phyloP scores from a whole-genome alignment of 2,113 vertebrate genomes.

The Penelope pileata region DNA sequence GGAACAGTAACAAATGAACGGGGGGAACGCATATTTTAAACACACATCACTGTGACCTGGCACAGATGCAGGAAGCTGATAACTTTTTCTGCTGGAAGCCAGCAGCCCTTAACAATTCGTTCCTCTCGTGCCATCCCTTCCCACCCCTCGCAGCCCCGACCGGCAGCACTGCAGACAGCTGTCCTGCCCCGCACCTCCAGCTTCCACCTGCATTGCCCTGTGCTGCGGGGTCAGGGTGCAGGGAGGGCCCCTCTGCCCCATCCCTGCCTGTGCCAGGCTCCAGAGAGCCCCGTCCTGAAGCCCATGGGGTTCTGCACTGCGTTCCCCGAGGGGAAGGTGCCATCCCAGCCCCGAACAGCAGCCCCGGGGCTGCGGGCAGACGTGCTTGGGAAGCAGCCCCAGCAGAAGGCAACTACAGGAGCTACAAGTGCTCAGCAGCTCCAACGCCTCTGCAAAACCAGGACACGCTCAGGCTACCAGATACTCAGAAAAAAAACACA shows the following conservation, averaged over 20 bases:
- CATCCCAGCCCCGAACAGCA: background rate
- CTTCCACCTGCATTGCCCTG: accelerated
- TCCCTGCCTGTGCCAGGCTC: background rate
- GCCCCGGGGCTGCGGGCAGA: background rate
- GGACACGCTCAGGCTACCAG: background rate
- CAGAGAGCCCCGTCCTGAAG: background rate
- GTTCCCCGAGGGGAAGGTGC: background rate
- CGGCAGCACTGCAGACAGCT: background rate
- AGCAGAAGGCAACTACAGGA: background rate
- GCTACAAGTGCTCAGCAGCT: accelerated
- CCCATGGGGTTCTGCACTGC: accelerated
- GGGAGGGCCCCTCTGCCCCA: background rate
- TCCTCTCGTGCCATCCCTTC: background rate
- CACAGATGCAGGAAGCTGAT: accelerated
- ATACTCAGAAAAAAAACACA: accelerated
- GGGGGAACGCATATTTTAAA: background rate
- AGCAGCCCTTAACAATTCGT: background rate
- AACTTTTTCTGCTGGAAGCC: background rate
- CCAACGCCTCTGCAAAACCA: background rate
- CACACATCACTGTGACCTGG: accelerated
- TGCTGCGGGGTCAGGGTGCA: accelerated
- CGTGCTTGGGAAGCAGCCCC: accelerated
- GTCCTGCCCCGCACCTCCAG: background rate
- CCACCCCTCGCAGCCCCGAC: background rate
- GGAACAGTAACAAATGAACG: background rate